phyloP scores from a whole-genome alignment of 1,140 invertebrate species.

The Drosophila kanapiae region DNA sequence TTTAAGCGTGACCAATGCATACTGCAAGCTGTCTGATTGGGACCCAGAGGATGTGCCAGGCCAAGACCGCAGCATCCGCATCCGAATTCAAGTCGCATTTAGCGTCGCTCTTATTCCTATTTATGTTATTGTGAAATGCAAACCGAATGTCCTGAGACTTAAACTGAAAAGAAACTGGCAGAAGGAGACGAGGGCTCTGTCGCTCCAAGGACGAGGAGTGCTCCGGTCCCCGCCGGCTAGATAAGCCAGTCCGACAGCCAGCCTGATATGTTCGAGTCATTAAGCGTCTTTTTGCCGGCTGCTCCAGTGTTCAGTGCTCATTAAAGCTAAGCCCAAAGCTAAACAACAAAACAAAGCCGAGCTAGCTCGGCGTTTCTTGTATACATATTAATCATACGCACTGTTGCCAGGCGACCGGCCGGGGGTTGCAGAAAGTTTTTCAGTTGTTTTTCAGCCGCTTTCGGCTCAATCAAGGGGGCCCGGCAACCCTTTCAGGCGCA shows the following conservation, averaged over 20 bases:
- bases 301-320: slow-evolving; percentile 46
- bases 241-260: slow-evolving; percentile 55
- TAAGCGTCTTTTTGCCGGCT: slow-evolving; percentile 58
- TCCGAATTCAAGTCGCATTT: slow-evolving; percentile 42
- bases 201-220: slow-evolving; percentile 22
- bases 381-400: slow-evolving; percentile 66
- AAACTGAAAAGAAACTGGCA: slow-evolving; percentile 18
- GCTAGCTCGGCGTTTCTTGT: slow-evolving; percentile 22
- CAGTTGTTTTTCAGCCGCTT: slow-evolving; percentile 37
- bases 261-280: slow-evolving; percentile 72
- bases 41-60: background rate
- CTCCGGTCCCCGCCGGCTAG: slow-evolving; percentile 28
- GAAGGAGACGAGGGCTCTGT: slow-evolving; percentile 4
- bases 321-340: slow-evolving; percentile 72
- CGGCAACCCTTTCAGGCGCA: slow-evolving; percentile 73
- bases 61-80: background rate
- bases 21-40: slow-evolving; percentile 36
- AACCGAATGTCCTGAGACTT: slow-evolving; percentile 57
- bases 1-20: slow-evolving; percentile 6
- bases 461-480: slow-evolving; percentile 46
- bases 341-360: slow-evolving; percentile 48
- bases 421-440: slow-evolving; percentile 43
- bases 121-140: slow-evolving; percentile 79
- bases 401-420: slow-evolving; percentile 46
- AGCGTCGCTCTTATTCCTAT: slow-evolving; percentile 66